phyloP scores from a whole-genome alignment of 2,113 vertebrate species.

The Phaetusa simplex region DNA sequence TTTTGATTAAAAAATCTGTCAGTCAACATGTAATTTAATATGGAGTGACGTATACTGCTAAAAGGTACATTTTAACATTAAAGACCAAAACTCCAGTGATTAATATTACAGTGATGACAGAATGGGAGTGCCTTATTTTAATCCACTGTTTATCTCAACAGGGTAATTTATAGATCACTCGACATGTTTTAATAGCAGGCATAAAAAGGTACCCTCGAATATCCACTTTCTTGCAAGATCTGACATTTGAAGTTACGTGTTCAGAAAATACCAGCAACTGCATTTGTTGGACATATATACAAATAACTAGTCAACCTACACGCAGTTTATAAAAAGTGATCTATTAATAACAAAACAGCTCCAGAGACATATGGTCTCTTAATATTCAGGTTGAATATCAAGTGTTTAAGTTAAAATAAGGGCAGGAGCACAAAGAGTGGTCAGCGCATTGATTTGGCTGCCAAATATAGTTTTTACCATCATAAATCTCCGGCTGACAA shows the following conservation, averaged over 20 bases:
- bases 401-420: constrained; percentile 87
- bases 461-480: constrained; percentile 92
- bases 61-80: constrained; percentile 82
- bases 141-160: constrained; percentile 82
- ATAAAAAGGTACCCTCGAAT: constrained; percentile 76
- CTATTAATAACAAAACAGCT: constrained; percentile 79
- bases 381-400: constrained; percentile 81
- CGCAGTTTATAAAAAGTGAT: constrained; percentile 81
- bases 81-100: constrained; percentile 75
- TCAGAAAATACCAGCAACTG: constrained; percentile 71
- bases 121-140: constrained; percentile 78
- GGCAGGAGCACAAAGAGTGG: constrained; percentile 80
- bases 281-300: constrained; percentile 74
- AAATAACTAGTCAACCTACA: constrained; percentile 73
- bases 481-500: constrained; percentile 95
- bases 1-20: constrained; percentile 83
- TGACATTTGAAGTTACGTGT: constrained; percentile 75
- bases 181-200: constrained; percentile 83
- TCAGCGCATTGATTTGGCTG: constrained; percentile 86
- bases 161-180: constrained; percentile 85
- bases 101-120: constrained; percentile 83
- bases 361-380: constrained; percentile 71
- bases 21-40: constrained; percentile 79
- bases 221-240: constrained; percentile 68
- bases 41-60: constrained; percentile 75